Conservation (phyloP, 1,140 invertebrate genomes). For the Adelges cooleyi region DNA sequence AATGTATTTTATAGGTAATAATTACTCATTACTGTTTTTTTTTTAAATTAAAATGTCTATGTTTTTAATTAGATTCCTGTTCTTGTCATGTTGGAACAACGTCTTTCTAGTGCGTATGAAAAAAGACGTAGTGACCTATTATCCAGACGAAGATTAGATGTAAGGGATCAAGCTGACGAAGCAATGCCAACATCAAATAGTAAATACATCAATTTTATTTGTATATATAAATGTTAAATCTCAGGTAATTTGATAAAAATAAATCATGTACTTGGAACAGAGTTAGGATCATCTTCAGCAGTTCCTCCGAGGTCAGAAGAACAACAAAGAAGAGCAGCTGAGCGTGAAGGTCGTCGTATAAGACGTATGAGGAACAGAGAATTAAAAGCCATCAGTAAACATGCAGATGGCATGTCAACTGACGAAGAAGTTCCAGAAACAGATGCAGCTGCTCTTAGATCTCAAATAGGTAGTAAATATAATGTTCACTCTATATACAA, state of each 20-base stretch:
- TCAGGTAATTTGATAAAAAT: no score
- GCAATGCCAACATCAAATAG: slow-evolving; percentile 38
- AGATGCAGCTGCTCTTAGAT: slow-evolving; percentile 52
- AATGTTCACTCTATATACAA: slow-evolving; percentile 18
- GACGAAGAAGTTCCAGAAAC: slow-evolving; percentile 89
- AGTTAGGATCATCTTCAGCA: not conserved
- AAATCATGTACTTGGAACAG: no score
- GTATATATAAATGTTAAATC: not conserved
- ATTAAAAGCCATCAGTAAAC: slow-evolving; percentile 43
- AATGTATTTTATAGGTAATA: not conserved
- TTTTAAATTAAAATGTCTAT: no score
- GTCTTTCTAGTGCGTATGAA: slow-evolving; percentile 58
- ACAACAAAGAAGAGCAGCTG: slow-evolving; percentile 64
- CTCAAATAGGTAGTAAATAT: slow-evolving; percentile 33
- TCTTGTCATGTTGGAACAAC: slow-evolving; percentile 65
- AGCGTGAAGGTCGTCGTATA: slow-evolving; percentile 77
- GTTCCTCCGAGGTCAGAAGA: slow-evolving; percentile 46
- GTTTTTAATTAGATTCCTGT: slow-evolving; percentile 46
- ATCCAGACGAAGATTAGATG: slow-evolving; percentile 72
- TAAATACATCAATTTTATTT: slow-evolving; percentile 2
- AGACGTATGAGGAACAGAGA: slow-evolving; percentile 61
- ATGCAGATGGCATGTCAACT: slow-evolving; percentile 90
- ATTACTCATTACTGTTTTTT: not conserved
- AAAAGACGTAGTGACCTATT: slow-evolving; percentile 61
- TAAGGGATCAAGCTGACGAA: slow-evolving; percentile 86